Base-by-base conservation (phyloP, 2,888 invertebrate genomes). In the Rhyacophila evoluta region DNA sequence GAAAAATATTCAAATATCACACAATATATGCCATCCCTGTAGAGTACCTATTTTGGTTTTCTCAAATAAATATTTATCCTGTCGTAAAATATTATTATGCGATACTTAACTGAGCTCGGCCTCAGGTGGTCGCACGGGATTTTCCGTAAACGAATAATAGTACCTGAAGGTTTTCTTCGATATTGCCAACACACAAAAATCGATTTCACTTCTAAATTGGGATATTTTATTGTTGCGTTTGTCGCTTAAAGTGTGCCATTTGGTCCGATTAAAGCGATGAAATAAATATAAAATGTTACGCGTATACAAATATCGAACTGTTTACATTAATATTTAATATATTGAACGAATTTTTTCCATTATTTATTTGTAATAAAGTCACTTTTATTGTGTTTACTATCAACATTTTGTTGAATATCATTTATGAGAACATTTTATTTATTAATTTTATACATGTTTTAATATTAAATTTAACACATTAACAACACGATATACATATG, bases 71-170 rank as follows among this genome's bases (percentile, higher is more conserved):
- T 71, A 71, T 71, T 36, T 71, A 71, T 71, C 36, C 36, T 8
- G n/a, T 71, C 71, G 8, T 71, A 71, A 71, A 71, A 71, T 33
- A 71, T 36, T 71, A 71, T 71, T 71, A 15, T 10, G 8, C 36
- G 36, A 36, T 11, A 36, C 71, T 71, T 71, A 71, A 15, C 71
- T 36, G 33, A 33, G 15, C 0, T 36, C 36, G 15, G 33, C 36
- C 71, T 71, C 71, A 71, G 71, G 29, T 71, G 71, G 71, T 15
- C 36, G n/a, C 36, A 41, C 41, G n/a, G 19, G 41, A 71, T 33
- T 71, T 71, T 71, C 71, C 71, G n/a, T 71, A 19, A 29, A 71
- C 71, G 71, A 33, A 71, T 36, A 71, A 71, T n/a, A n/a, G n/a
- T 36, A 36, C 10, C 36, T 10, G 15, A n/a, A 71, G 71, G 15